These are phyloP conservation scores for Albula glossodonta DNA, from an alignment of 2,113 vertebrate species.

Conservation along the genomic window DNA sequence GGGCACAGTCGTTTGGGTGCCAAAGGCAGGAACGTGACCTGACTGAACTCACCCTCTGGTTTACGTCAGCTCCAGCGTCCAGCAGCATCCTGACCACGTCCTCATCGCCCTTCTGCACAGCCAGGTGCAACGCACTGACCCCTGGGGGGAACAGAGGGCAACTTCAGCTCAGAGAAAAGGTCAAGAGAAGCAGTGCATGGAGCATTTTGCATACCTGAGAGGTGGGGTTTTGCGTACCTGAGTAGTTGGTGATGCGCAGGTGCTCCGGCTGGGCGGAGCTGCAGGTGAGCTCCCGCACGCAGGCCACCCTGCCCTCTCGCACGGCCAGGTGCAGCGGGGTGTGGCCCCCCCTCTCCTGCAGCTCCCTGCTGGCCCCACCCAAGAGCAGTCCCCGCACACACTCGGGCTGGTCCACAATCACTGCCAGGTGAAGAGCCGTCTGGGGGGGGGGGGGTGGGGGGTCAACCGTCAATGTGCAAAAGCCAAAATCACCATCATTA, in stretches of 20 bases:
- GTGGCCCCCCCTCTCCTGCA: constrained; percentile 71
- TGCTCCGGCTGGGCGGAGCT: constrained; percentile 45
- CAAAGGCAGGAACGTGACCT: neutral
- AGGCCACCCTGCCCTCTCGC: constrained; percentile 53
- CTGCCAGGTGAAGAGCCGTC: constrained; percentile 75
- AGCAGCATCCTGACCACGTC: constrained; percentile 65
- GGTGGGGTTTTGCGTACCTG: constrained; percentile 50
- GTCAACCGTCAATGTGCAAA: no score
- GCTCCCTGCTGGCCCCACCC: constrained; percentile 54
- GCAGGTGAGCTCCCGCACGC: constrained; percentile 57
- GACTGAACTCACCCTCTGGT: constrained; percentile 63
- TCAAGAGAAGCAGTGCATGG: neutral
- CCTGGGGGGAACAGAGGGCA: constrained; percentile 44
- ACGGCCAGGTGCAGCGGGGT: constrained; percentile 74
- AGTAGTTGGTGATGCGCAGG: constrained; percentile 66
- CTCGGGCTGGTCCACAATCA: constrained; percentile 66
- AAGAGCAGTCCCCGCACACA: constrained; percentile 59
- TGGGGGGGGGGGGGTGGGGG: constrained; percentile 35
- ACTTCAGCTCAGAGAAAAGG: neutral
- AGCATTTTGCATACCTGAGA: neutral
- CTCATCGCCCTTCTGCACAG: constrained; percentile 64
- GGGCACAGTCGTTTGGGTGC: no score
- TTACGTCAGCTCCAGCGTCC: constrained; percentile 65
- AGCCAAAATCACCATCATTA: no score
- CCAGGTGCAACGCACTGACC: constrained; percentile 63